Base-by-base conservation (phyloP, 2,888 invertebrate genomes). In the Anticlea derivata region DNA sequence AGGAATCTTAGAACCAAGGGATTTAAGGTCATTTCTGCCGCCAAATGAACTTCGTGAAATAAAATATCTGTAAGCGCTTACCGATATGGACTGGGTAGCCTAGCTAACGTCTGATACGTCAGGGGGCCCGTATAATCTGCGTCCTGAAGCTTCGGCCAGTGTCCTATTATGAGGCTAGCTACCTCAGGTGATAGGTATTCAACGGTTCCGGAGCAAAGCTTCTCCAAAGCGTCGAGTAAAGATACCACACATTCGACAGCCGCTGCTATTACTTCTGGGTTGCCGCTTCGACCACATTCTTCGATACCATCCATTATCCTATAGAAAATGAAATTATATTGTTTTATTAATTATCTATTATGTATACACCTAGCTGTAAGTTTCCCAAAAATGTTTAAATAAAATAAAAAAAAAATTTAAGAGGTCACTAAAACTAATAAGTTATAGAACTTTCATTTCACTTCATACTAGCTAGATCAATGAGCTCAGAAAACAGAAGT, bases 231-330 rank as follows among this genome's bases (percentile, higher is more conserved):
- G 24, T 95, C 95, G 20, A 98, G 85, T 57, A 98, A 91, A 0
- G 96, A 95, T 3, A 96, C 95, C 41, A 96, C 95, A 66, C 96
- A 96, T 65, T 96, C 95, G 0, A 96, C 95, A 59, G 96, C 95
- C 0, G 95, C 95, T 38, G 94, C 92, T n/a, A 96, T 88, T 3
- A 95, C 94, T 53, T 94, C 92, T 8, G 95, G 93, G 59, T 96
- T 95, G 39, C 93, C 95, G 57, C 95, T 95, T 61, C 94, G 94
- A n/a, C 97, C 95, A 52, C 97, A 96, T 83, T 98, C 98, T 83
- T 97, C 97, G 76, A 98, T 95, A 0, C 97, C 96, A 73, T 98
- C 98, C 93, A 98, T 96, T 65, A 97, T 95, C 68, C 98, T 90
- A n/a, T n/a, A 50, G 0, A 66, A 70, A n/a, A 31, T 4, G 1